Base-by-base conservation (phyloP, 1,140 invertebrate species). In the Homalodisca vitripennis region DNA sequence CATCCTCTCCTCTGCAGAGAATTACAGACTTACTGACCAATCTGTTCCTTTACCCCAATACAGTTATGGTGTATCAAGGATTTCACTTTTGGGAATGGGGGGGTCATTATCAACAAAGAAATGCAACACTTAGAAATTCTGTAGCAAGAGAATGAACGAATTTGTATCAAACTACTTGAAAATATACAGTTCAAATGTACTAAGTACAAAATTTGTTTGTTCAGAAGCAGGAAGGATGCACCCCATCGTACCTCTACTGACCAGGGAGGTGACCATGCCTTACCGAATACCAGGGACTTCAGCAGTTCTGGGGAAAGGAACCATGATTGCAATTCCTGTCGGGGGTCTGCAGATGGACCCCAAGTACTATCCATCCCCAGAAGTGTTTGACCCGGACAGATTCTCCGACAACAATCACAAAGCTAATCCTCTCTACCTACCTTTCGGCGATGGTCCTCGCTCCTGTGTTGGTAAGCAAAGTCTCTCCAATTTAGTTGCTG, bases 371-470 rank as follows among this genome's bases (percentile, higher is more conserved):
- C 80, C 84, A 1, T 79, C 91, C 71, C 90, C 90, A 10, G 81
- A 86, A 3, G 78, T 74, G 14, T 92, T 89, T 72, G 81, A 89
- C 78, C 91, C 91, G 0, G 86, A 89, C 47, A 78, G 88, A 71
- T 92, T 91, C 75, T 75, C 78, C 13, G 77, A 82, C 1, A 84
- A 85, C 72, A 80, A 81, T 29, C 68, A 72, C 3, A 69, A 74
- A 48, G 69, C 68, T 3, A 74, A 83, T 47, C 80, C 78, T 73
- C 66, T 77, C 12, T 84, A 81, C 74, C 77, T 85, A 27, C 85
- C 87, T 6, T 88, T 88, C 75, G 84, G 84, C 2, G 81, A 83
- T 70, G 85, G 85, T 12, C 79, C 81, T 2, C 77, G 85, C 67
- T 83, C 83, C 72, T 86, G 84, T 68, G 84, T 84, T 60, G 84